Conservation (phyloP, 2,888 invertebrate species). For the Acanthoscelides obtectus region DNA sequence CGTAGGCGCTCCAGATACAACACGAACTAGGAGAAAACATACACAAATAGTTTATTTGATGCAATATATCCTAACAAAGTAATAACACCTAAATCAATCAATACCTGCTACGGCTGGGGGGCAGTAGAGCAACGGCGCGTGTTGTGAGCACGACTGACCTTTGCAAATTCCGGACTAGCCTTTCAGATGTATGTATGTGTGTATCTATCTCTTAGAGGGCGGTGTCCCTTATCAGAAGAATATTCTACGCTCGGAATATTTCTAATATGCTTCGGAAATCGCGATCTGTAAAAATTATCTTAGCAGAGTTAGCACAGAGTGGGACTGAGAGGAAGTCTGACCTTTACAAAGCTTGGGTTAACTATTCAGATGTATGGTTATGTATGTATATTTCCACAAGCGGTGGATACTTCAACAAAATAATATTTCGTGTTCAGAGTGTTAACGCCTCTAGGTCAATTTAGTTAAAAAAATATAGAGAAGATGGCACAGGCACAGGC, state of each 20-base stretch:
- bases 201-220: slow-evolving; percentile 22
- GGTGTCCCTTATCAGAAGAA: slow-evolving; percentile 28
- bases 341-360: no score
- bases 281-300: background rate
- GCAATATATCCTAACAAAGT: background rate
- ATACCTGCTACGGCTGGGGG: background rate
- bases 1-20: background rate
- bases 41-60: background rate
- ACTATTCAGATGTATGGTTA: no score
- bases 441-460: no score
- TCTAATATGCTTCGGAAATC: background rate
- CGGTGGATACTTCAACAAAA: no score
- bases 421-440: no score
- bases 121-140: background rate
- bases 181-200: slow-evolving; percentile 7
- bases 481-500: no score
- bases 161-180: slow-evolving; percentile 35
- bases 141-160: slow-evolving; percentile 28
- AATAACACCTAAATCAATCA: slow-evolving; percentile 22
- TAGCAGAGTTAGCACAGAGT: slow-evolving; percentile 13
- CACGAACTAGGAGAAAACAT: background rate
- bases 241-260: slow-evolving; percentile 17
- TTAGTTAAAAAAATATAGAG: no score
- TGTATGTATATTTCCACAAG: no score
- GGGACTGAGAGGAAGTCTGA: no score